Base-by-base conservation (phyloP, 2,888 invertebrate species). In the Agapetus fuscipes region DNA sequence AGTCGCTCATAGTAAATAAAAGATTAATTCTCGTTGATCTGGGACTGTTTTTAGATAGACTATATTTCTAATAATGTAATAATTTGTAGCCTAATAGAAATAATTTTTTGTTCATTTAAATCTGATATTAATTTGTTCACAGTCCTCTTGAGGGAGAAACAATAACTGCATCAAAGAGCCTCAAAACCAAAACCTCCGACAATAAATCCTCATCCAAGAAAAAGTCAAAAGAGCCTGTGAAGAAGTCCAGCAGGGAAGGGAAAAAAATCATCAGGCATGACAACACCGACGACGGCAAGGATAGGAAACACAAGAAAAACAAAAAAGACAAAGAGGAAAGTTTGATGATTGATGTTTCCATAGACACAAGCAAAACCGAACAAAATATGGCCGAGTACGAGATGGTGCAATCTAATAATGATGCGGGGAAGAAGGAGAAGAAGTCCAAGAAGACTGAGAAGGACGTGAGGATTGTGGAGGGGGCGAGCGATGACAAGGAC, bases 391-490 rank as follows among this genome's bases (percentile, higher is more conserved):
- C 61, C 46, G 39, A 37, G 17, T 37, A 45, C 14, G 39, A 39
- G 13, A 17, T 20, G n/a, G 46, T 53, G 34, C 46, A 47, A 41
- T 51, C 39, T 37, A 52, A 55, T 43, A 53, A 53, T 40, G 61
- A 20, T 20, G 9, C n/a, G n/a, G n/a, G 64, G 43, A 62, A 65
- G 43, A 55, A 58, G 44, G 59, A 56, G 53, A 71, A 64, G 59
- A 66, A 64, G 56, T 64, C 60, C 51, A 71, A 65, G 57, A 69
- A 66, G 56, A 53, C 61, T 10, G 69, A 67, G 54, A 70, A 66
- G 48, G 66, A 64, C 42, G 41, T 57, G 6, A 70, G 50, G 37
- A 43, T 45, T 13, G 48, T 45, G 30, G 48, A 50, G 20, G 47
- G 46, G 50, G 49, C 51, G 46, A 56, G 50, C 45, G 50, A 50